Percentiles rank a stretch among this genome's conserved stretches.
Conservation (phyloP, 2,888 invertebrate species). For the Aphodius sticticus region DNA sequence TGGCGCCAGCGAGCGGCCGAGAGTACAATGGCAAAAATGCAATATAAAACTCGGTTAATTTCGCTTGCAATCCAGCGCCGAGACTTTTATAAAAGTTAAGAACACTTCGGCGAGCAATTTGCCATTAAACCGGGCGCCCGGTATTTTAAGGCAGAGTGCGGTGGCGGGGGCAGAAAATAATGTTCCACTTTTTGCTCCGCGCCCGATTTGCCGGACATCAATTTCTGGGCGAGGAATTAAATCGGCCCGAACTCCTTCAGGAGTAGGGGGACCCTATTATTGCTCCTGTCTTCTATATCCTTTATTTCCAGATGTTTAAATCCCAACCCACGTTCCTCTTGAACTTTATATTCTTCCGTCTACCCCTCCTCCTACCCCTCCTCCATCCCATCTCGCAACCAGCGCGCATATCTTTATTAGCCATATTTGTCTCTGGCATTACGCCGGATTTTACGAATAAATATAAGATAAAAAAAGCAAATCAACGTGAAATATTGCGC, state of each 20-base stretch:
- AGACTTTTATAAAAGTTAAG: constrained; percentile 4
- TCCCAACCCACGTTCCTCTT: background rate
- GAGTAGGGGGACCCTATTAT: background rate
- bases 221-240: background rate
- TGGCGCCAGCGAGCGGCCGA: background rate
- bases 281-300: background rate
- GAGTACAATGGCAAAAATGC: background rate
- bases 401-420: background rate
- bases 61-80: background rate
- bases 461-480: background rate
- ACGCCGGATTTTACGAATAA: background rate
- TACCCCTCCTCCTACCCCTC: background rate
- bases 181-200: background rate
- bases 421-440: constrained; percentile 4
- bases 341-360: background rate
- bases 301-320: background rate
- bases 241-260: background rate
- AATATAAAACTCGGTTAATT: constrained; percentile 4
- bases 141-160: background rate
- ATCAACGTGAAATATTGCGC: background rate
- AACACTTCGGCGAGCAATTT: constrained; percentile 4
- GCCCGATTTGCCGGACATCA: background rate
- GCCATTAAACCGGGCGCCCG: background rate
- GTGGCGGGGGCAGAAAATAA: background rate
- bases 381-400: background rate